Base-by-base conservation (phyloP, 2,888 invertebrate species). In the Sepiola atlantica region DNA sequence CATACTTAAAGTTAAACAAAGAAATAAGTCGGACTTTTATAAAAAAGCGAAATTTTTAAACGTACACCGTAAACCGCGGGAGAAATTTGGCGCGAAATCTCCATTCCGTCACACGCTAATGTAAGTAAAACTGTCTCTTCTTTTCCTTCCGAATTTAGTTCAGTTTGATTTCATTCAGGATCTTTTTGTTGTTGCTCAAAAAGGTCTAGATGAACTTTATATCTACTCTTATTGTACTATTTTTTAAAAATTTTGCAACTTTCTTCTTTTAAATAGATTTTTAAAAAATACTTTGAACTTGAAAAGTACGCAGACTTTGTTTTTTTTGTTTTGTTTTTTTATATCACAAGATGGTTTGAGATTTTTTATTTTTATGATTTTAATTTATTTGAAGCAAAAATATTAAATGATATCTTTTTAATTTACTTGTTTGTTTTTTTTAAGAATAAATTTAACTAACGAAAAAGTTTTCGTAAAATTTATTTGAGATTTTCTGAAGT, bases 11-110 rank as follows among this genome's bases (percentile, higher is more conserved):
- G 14, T 12, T 14, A 45, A 45, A 45, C 45, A 45, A 45, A 45
- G 45, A 8, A 45, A 45, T 45, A 45, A 45, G 16, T n/a, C 16
- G 77, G 77, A 77, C n/a, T 21, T 14, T 32, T 77, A 1, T n/a
- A n/a, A 77, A 77, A 77, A 77, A n/a, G 77, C 8, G n/a, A 16
- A 14, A 32, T 77, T n/a, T 32, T 14, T 77, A 77, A 77, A 77
- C 32, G 1, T n/a, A n/a, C 77, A 77, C 77, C 77, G 77, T n/a
- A 77, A 77, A 77, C 3, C 77, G 77, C 77, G 77, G 77, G 77
- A 77, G 77, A 77, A 77, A 77, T 77, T 77, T 77, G 77, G 77
- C 77, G 77, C 77, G 77, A 77, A 77, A 77, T 77, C 32, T 32
- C 77, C 77, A 77, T 32, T 16, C n/a, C n/a, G 77, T 16, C n/a